Conservation (phyloP, 2,113 vertebrate genomes). For the Macrotus californicus region DNA sequence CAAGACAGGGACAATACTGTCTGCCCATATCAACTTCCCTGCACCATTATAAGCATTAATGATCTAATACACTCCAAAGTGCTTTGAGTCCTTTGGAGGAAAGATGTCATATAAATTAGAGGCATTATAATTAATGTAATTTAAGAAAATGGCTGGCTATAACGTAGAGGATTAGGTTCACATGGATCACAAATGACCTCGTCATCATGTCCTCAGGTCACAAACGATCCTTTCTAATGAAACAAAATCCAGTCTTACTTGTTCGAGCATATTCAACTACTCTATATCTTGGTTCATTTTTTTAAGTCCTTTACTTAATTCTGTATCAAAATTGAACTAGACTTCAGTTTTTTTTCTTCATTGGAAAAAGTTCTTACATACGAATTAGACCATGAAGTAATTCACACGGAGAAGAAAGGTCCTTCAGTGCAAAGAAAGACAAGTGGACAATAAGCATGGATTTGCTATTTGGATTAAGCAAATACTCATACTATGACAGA, state of each 20-base stretch:
- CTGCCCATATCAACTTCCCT: conserved; percentile 35
- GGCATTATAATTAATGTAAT: conserved; percentile 60
- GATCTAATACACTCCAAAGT: conserved; percentile 42
- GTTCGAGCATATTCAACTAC: neutral
- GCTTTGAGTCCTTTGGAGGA: conserved; percentile 41
- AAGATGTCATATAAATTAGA: conserved; percentile 59
- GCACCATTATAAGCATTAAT: conserved; percentile 42
- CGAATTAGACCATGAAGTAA: neutral
- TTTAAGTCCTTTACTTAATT: conserved; percentile 16
- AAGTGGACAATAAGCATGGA: neutral
- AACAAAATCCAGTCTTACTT: conserved; percentile 29
- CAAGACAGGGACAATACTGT: conserved; percentile 1
- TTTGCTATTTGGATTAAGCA: neutral
- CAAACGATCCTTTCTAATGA: conserved; percentile 17
- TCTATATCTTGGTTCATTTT: neutral
- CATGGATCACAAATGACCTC: neutral
- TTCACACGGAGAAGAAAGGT: neutral
- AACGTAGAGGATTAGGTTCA: conserved; percentile 31
- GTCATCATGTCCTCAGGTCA: neutral
- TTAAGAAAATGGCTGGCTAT: conserved; percentile 50
- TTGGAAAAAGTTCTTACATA: neutral
- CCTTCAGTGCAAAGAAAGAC: neutral
- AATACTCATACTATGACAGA: neutral
- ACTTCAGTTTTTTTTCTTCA: conserved; percentile 15
- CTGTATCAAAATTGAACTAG: neutral